A percentile compares a stretch with the other conserved stretches of the same genome.
These are phyloP conservation scores for Gonatopus flavifemur DNA, from an alignment of 1,140 invertebrate genomes.

Conservation along the genomic window DNA sequence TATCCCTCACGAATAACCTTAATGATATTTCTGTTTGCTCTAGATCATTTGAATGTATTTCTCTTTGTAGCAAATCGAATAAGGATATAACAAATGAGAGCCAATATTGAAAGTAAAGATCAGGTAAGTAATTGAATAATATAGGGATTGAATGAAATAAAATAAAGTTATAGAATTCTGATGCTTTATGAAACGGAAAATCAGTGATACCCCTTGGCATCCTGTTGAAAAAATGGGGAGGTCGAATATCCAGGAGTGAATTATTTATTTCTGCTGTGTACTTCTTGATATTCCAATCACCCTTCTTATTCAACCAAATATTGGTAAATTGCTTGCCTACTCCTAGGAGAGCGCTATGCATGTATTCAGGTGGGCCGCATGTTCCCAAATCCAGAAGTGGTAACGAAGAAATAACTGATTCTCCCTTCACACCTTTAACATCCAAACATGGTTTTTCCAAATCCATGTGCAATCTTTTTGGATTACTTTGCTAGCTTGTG, in stretches of 20 bases:
- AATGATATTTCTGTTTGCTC: conserved; percentile 9
- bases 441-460: neutral
- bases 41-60: conserved; percentile 10
- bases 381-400: conserved; percentile 17
- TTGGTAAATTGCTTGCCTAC: conserved; percentile 7
- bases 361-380: conserved; percentile 18
- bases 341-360: conserved; percentile 23
- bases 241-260: conserved; percentile 13
- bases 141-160: conserved; percentile 19
- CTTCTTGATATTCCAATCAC: conserved; percentile 13
- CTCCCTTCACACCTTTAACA: conserved; percentile 19
- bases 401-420: conserved; percentile 11
- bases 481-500: conserved; percentile 6
- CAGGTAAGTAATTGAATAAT: conserved; percentile 5
- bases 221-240: conserved; percentile 4
- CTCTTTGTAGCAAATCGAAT: conserved; percentile 10
- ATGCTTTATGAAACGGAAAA: conserved; percentile 17
- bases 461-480: neutral
- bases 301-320: conserved; percentile 11
- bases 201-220: conserved; percentile 11
- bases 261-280: conserved; percentile 10
- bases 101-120: conserved; percentile 25
- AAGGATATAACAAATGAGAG: conserved; percentile 13
- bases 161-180: conserved; percentile 20
- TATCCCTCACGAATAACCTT: conserved; percentile 13